phyloP scores from a whole-genome alignment of 2,113 vertebrate species.

The Laterallus jamaicensis region DNA sequence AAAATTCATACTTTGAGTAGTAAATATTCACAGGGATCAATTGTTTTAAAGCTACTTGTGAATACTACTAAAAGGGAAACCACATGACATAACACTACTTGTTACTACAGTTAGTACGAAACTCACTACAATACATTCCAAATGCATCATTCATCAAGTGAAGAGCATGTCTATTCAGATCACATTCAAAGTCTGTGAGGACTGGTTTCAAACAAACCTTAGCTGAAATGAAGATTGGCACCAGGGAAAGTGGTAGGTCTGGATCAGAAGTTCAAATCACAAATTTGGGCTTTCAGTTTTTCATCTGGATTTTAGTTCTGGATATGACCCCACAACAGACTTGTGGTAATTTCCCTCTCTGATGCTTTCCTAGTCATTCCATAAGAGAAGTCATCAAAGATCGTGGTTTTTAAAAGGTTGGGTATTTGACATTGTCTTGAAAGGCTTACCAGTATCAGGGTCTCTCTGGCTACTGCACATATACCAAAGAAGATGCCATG shows the following conservation, averaged over 20 bases:
- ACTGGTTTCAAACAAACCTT: not conserved
- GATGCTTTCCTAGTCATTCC: not conserved
- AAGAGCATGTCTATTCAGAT: not conserved
- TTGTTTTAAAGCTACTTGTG: not conserved
- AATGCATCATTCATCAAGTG: not conserved
- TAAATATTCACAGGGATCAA: not conserved
- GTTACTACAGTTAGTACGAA: not conserved
- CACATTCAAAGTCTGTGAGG: not conserved
- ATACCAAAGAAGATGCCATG: not conserved
- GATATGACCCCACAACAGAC: not conserved
- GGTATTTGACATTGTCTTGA: not conserved
- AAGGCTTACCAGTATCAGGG: not conserved
- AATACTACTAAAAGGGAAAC: not conserved
- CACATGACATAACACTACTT: not conserved
- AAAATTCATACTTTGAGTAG: not conserved
- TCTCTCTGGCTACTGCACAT: not conserved
- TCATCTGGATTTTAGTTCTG: not conserved
- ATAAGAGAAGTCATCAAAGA: not conserved
- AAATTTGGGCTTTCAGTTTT: not conserved
- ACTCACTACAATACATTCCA: not conserved
- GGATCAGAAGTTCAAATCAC: not conserved
- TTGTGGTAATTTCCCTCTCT: not conserved
- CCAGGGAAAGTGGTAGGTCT: not conserved
- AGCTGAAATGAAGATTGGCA: not conserved
- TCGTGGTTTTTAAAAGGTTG: not conserved